phyloP scores from a whole-genome alignment of 2,113 vertebrate species.

The Prinia subflava region DNA sequence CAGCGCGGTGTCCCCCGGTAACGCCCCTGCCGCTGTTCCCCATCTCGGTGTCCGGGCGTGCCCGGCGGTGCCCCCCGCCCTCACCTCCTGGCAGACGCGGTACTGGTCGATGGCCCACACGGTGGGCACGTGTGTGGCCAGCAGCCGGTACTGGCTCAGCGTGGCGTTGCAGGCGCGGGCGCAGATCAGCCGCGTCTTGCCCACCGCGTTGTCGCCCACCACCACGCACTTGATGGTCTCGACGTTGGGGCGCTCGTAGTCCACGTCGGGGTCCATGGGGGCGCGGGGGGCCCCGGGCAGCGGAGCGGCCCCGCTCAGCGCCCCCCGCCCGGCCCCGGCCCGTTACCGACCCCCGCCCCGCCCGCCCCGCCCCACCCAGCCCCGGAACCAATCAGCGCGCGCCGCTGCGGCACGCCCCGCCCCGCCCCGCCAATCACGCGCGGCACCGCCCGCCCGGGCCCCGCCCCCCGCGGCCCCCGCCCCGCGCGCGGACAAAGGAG shows the following conservation, averaged over 20 bases:
- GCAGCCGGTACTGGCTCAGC: slow-evolving; percentile 91
- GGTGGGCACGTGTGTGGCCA: slow-evolving; percentile 88
- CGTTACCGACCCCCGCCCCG: too few relatives aligned
- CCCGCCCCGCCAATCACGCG: too few relatives aligned
- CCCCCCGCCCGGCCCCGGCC: background rate
- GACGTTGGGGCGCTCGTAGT: slow-evolving; percentile 91
- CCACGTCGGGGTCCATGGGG: slow-evolving; percentile 89
- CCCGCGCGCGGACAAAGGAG: background rate
- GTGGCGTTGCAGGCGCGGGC: slow-evolving; percentile 89
- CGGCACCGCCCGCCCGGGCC: too few relatives aligned
- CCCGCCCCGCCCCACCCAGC: too few relatives aligned
- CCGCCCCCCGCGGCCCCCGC: too few relatives aligned
- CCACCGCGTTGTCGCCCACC: slow-evolving; percentile 88
- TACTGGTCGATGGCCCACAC: slow-evolving; percentile 92
- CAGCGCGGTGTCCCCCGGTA: background rate
- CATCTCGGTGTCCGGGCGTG: background rate
- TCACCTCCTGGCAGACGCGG: slow-evolving; percentile 88
- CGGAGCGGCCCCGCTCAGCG: background rate
- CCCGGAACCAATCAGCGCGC: too few relatives aligned
- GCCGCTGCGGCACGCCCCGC: too few relatives aligned
- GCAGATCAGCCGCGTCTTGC: slow-evolving; percentile 88
- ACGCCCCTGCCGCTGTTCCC: background rate
- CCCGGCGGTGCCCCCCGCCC: background rate
- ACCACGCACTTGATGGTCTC: slow-evolving; percentile 93
- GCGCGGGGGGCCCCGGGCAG: background rate